These are phyloP conservation scores for Dysmachus trigonus DNA, from an alignment of 2,888 invertebrate species.

Conservation along the genomic window DNA sequence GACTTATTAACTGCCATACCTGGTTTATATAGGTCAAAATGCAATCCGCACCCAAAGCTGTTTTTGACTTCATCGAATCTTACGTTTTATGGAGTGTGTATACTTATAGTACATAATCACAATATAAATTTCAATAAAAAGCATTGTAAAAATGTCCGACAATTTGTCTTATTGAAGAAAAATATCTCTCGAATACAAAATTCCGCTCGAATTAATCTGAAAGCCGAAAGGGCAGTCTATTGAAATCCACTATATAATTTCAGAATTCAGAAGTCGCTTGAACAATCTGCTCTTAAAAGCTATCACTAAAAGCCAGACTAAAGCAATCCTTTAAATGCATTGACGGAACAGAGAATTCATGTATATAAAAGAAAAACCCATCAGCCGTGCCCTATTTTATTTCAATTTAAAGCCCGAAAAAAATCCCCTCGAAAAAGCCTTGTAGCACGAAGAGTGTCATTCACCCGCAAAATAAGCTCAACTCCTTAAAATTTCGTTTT, in stretches of 20 bases:
- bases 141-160: not conserved
- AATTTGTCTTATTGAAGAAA: not conserved
- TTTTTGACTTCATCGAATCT: not conserved
- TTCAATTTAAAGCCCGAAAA: not conserved
- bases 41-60: too few relatives aligned
- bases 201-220: not conserved
- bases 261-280: not conserved
- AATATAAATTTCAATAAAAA: not conserved
- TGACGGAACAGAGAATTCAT: not conserved
- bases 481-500: not conserved
- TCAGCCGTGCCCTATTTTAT: not conserved
- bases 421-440: not conserved
- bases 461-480: not conserved
- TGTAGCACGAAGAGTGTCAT: not conserved
- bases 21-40: too few relatives aligned
- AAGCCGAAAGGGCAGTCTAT: too few relatives aligned
- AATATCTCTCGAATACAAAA: not conserved
- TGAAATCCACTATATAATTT: not conserved
- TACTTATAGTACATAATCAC: not conserved
- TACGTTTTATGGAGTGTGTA: not conserved
- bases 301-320: not conserved
- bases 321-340: not conserved
- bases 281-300: not conserved
- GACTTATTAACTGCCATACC: too few relatives aligned
- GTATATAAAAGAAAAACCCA: not conserved